phyloP scores from a whole-genome alignment of 92 coral and sea anemone species.

The Desmophyllum pertusum region DNA sequence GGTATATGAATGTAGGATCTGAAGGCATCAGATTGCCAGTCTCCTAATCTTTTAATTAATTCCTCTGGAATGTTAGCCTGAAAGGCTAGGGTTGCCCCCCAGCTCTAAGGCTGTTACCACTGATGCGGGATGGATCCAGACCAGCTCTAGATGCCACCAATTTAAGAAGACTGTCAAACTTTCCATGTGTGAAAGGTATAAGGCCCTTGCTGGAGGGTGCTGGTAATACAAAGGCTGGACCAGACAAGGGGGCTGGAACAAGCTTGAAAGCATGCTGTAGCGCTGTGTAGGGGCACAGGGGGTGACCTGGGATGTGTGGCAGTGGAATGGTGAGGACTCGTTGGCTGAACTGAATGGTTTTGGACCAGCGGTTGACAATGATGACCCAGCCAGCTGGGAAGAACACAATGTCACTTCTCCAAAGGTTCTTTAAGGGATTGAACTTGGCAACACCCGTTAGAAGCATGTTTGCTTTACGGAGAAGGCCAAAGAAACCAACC shows the following conservation, averaged over 20 bases:
- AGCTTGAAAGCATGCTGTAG: slow-evolving; percentile 31
- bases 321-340: slow-evolving; percentile 21
- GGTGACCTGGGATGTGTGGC: slow-evolving; percentile 16
- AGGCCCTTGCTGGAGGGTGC: slow-evolving; percentile 28
- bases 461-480: slow-evolving; percentile 12
- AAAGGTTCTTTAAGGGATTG: no score
- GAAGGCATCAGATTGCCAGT: slow-evolving; percentile 32
- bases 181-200: no score
- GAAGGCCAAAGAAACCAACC: slow-evolving; percentile 29
- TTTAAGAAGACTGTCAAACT: no score
- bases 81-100: no score
- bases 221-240: slow-evolving; percentile 26
- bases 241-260: background rate
- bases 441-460: slow-evolving; percentile 23
- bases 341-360: slow-evolving; percentile 9
- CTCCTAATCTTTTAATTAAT: slow-evolving; percentile 29
- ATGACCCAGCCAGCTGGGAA: no score
- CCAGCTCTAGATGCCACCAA: background rate
- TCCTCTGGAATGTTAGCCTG: slow-evolving; percentile 40
- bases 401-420: no score
- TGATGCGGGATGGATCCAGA: slow-evolving; percentile 27
- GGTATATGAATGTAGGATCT: slow-evolving; percentile 36
- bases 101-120: slow-evolving; percentile 32
- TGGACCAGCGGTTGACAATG: no score
- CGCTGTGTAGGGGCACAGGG: slow-evolving; percentile 29